Conservation (phyloP, 2,888 invertebrate species). For the Thalpophila matura region DNA sequence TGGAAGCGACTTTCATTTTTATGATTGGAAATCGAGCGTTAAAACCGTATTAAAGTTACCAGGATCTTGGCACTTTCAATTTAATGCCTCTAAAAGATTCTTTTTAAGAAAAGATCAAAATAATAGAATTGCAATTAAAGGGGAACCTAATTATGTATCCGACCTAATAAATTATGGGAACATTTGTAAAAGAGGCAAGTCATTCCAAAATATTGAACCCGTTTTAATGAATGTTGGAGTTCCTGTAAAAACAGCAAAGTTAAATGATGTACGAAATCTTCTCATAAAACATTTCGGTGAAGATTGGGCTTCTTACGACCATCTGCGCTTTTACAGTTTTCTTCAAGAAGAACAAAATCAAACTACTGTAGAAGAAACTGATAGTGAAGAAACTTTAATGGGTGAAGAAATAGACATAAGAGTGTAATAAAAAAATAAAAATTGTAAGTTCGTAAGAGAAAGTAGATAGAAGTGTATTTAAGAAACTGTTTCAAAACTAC, state of each 20-base stretch:
- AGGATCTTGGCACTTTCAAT: constrained; percentile 56
- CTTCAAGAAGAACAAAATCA: constrained; percentile 33
- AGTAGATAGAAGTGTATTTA: too few species aligned
- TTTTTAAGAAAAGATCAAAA: constrained; percentile 33
- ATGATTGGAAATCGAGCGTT: constrained; percentile 52
- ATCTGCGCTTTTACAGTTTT: constrained; percentile 19
- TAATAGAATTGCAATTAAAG: constrained; percentile 38
- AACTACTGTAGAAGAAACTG: constrained; percentile 29
- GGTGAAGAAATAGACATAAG: constrained; percentile 22
- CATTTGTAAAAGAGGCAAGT: constrained; percentile 47
- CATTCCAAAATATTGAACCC: constrained; percentile 42
- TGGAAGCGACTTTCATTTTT: constrained; percentile 42
- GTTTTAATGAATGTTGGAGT: constrained; percentile 23
- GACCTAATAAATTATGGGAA: constrained; percentile 42
- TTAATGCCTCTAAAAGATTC: constrained; percentile 30
- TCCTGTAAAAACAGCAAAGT: constrained; percentile 20
- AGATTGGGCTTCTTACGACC: constrained; percentile 6
- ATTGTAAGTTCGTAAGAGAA: too few species aligned
- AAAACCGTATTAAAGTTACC: constrained; percentile 44
- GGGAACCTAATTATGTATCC: constrained; percentile 34
- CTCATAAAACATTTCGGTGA: constrained; percentile 16
- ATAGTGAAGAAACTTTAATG: constrained; percentile 35
- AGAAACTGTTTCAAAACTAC: too few species aligned
- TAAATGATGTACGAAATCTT: constrained; percentile 15
- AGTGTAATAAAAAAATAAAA: constrained; percentile 21